Conservation (phyloP, 1,140 invertebrate genomes). For the Ooceraea biroi region DNA sequence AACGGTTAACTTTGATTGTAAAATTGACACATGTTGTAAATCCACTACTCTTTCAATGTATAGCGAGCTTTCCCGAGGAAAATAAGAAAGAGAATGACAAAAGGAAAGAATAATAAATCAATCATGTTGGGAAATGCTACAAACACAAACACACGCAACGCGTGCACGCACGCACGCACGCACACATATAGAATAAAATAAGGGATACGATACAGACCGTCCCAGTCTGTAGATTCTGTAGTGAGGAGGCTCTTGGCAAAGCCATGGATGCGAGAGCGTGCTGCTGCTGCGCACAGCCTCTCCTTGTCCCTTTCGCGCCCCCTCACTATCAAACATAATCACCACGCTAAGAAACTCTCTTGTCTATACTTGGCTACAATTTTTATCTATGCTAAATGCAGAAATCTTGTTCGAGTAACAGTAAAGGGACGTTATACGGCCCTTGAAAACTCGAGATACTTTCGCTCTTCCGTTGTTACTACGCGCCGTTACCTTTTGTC, state of each 20-base stretch:
- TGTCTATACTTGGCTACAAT: slow-evolving; percentile 63
- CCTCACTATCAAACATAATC: slow-evolving; percentile 85
- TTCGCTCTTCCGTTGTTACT: neutral
- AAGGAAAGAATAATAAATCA: no score
- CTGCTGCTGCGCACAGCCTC: slow-evolving; percentile 86
- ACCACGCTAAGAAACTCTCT: slow-evolving; percentile 80
- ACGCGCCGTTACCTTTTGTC: slow-evolving; percentile 66
- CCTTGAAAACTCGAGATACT: neutral
- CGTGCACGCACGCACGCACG: neutral
- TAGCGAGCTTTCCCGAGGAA: no score
- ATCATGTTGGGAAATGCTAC: neutral
- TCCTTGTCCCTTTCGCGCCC: slow-evolving; percentile 85
- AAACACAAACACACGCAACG: neutral
- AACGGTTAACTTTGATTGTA: no score
- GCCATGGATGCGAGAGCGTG: slow-evolving; percentile 87
- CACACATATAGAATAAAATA: slow-evolving; percentile 59
- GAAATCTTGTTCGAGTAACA: neutral
- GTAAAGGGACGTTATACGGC: neutral
- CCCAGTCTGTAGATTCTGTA: slow-evolving; percentile 85
- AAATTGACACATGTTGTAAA: no score
- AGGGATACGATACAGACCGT: slow-evolving; percentile 83
- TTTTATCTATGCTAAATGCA: neutral
- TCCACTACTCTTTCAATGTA: no score
- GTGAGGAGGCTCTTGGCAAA: slow-evolving; percentile 87
- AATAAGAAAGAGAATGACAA: no score